A percentile compares a stretch with the other conserved stretches of the same genome.
Evolutionary conservation across 2,888 invertebrate genomes (phyloP).

Genomic region (Drosophila austrosaltans): DNA sequence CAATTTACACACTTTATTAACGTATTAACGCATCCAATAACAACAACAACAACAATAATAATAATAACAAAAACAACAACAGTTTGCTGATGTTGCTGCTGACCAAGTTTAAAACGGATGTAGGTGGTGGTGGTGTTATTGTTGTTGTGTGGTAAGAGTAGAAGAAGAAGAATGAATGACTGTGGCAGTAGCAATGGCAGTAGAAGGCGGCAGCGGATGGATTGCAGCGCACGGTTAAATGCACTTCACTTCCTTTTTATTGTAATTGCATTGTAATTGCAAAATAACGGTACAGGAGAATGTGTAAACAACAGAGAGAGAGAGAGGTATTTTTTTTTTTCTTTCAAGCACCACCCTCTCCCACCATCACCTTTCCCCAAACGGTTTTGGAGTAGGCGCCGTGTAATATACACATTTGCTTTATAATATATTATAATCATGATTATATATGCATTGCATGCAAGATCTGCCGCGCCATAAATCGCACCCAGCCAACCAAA

Average conservation of each 20-base stretch:
- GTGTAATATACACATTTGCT: slow-evolving; percentile 72
- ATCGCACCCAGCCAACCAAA: slow-evolving; percentile 68
- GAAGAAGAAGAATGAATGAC: neutral
- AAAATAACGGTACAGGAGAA: slow-evolving; percentile 64
- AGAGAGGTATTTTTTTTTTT: neutral
- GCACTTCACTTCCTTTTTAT: slow-evolving; percentile 73
- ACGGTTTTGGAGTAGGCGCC: slow-evolving; percentile 49
- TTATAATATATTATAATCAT: slow-evolving; percentile 75
- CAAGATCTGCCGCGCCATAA: slow-evolving; percentile 75
- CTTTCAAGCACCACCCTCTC: neutral
- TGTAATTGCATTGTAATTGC: slow-evolving; percentile 79
- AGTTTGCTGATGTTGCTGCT: slow-evolving; percentile 35
- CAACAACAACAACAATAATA: slow-evolving; percentile 51
- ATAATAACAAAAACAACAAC: no score
- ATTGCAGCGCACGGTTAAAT: slow-evolving; percentile 68
- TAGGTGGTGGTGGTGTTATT: slow-evolving; percentile 17
- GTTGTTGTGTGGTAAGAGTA: neutral
- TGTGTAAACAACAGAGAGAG: slow-evolving; percentile 20
- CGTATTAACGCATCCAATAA: slow-evolving; percentile 77
- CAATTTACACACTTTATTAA: slow-evolving; percentile 81
- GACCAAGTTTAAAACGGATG: slow-evolving; percentile 65
- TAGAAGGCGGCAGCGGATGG: slow-evolving; percentile 16
- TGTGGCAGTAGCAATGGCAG: no score
- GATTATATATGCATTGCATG: slow-evolving; percentile 74
- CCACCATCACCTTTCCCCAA: no score